Conservation (phyloP, 2,113 vertebrate species). For the Neomonachus schauinslandi region DNA sequence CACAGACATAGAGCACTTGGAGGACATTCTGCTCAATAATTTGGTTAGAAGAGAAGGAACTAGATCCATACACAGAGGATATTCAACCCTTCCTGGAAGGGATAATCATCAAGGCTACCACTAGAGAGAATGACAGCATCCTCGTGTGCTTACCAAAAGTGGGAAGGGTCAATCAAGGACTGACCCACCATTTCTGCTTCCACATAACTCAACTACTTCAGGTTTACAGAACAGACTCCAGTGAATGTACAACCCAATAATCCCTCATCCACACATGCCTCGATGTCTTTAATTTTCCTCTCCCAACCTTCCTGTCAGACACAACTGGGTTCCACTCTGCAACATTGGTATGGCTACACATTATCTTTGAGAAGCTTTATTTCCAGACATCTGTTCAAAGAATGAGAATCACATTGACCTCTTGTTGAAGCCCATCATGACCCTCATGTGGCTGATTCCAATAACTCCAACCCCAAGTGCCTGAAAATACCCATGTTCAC, state of each 20-base stretch:
- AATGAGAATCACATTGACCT: conserved; percentile 81
- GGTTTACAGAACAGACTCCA: conserved; percentile 86
- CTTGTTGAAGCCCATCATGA: conserved; percentile 86
- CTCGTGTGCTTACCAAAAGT: conserved; percentile 87
- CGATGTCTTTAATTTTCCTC: conserved; percentile 86
- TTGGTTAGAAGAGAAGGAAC: conserved; percentile 89
- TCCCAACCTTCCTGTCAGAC: conserved; percentile 87
- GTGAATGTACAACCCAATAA: conserved; percentile 80
- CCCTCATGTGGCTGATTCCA: conserved; percentile 85
- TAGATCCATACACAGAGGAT: conserved; percentile 87
- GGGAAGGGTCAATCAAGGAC: conserved; percentile 76
- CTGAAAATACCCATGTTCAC: conserved; percentile 80
- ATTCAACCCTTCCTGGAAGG: conserved; percentile 88
- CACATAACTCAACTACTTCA: conserved; percentile 85
- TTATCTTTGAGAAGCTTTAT: conserved; percentile 87
- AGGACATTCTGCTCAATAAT: conserved; percentile 86
- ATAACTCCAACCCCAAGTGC: conserved; percentile 62
- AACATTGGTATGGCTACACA: conserved; percentile 85
- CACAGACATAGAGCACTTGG: conserved; percentile 84
- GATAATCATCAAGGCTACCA: conserved; percentile 83
- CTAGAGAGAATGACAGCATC: conserved; percentile 85
- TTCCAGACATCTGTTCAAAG: conserved; percentile 81
- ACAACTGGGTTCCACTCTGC: conserved; percentile 86
- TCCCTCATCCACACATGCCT: conserved; percentile 88
- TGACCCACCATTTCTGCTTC: conserved; percentile 88